Conservation (phyloP, 2,888 invertebrate genomes). For the Conistra vaccinii region DNA sequence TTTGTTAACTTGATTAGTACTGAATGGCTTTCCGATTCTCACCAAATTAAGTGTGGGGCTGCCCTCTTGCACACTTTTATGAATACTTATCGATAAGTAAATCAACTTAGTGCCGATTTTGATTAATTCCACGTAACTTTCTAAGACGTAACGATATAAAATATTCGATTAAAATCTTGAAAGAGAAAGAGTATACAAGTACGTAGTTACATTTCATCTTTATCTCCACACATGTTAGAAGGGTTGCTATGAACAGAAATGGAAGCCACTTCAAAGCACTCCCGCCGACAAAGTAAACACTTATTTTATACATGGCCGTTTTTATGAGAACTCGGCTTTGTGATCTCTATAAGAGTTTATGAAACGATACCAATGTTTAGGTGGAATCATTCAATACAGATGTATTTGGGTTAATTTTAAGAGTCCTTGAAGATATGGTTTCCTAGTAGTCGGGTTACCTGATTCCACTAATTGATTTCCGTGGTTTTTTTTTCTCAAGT, state of each 20-base stretch:
- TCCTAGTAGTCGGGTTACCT: constrained; percentile 28
- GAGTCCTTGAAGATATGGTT: constrained; percentile 32
- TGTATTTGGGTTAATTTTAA: constrained; percentile 62
- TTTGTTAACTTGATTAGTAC: background rate
- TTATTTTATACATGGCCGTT: constrained; percentile 82
- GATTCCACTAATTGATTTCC: background rate
- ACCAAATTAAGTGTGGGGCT: background rate
- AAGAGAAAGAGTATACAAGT: constrained; percentile 64
- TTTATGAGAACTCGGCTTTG: constrained; percentile 82
- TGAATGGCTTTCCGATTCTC: background rate
- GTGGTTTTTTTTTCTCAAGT: constrained; percentile 4
- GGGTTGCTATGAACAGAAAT: constrained; percentile 86
- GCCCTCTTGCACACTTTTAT: background rate
- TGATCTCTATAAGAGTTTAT: constrained; percentile 67
- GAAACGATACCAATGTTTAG: constrained; percentile 42
- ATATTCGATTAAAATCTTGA: constrained; percentile 68
- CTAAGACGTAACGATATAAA: constrained; percentile 42
- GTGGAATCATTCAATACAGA: constrained; percentile 34
- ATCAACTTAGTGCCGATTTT: constrained; percentile 2
- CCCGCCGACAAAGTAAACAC: constrained; percentile 85
- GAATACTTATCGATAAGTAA: background rate
- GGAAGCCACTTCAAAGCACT: constrained; percentile 87
- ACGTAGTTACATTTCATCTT: constrained; percentile 74
- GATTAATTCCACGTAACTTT: constrained; percentile 19
- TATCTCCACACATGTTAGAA: constrained; percentile 81